A percentile compares a stretch with the other conserved stretches of the same genome.
Conservation (phyloP, 2,888 invertebrate species). For the Phragmatobia fuliginosa region DNA sequence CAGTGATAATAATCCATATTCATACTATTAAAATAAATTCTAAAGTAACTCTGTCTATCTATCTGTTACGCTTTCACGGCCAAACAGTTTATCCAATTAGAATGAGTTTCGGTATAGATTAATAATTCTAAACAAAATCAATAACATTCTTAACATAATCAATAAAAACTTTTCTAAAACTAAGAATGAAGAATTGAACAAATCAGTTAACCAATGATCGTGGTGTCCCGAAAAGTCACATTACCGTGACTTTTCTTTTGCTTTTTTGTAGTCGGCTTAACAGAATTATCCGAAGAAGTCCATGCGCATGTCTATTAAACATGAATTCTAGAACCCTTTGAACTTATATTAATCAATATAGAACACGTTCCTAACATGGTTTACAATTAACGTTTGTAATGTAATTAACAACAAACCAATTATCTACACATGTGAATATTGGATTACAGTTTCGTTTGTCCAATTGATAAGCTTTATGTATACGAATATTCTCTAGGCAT, state of each 20-base stretch:
- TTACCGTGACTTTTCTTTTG: too few relatives aligned
- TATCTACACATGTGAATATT: slow-evolving; percentile 8
- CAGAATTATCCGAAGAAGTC: too few relatives aligned
- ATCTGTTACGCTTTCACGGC: too few relatives aligned
- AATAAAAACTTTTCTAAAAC: neutral
- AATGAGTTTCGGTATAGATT: too few relatives aligned
- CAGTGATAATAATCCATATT: too few relatives aligned
- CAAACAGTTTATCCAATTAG: too few relatives aligned
- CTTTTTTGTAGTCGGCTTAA: too few relatives aligned
- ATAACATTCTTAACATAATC: too few relatives aligned
- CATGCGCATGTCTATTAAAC: neutral
- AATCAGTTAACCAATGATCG: neutral
- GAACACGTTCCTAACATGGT: neutral
- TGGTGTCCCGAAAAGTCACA: neutral
- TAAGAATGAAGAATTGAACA: neutral
- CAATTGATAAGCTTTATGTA: slow-evolving; percentile 5
- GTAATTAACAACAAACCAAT: slow-evolving; percentile 3
- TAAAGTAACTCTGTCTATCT: too few relatives aligned
- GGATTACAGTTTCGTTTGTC: neutral
- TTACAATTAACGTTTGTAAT: neutral
- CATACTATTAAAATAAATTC: too few relatives aligned
- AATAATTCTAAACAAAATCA: too few relatives aligned
- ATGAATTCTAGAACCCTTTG: neutral
- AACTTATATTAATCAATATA: neutral
- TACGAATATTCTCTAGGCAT: slow-evolving; percentile 8